Evolutionary conservation across 2,888 invertebrate species (phyloP).

Genomic region (Beris morrisii): DNA sequence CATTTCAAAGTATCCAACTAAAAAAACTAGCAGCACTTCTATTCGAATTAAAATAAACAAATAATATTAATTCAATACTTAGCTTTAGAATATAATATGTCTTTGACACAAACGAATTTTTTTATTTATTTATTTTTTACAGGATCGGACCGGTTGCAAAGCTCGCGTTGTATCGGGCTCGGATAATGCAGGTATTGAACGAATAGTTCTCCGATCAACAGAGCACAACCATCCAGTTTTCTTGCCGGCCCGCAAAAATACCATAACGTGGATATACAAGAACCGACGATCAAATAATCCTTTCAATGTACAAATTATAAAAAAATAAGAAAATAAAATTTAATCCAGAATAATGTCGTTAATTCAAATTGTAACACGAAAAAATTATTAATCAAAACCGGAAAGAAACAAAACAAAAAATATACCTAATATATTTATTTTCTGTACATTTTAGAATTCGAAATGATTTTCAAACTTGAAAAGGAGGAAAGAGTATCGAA

Average conservation of each 20-base stretch:
- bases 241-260: neutral
- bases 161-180: conserved; percentile 52
- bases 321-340: neutral
- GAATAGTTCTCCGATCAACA: conserved; percentile 50
- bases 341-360: no score
- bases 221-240: conserved; percentile 48
- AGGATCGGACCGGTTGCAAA: conserved; percentile 52
- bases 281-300: no score
- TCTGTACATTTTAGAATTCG: conserved; percentile 15
- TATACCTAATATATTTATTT: neutral
- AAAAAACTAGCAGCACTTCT: no score
- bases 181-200: conserved; percentile 46
- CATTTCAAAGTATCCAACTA: no score
- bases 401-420: neutral
- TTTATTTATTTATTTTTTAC: conserved; percentile 18
- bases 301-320: neutral
- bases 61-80: no score
- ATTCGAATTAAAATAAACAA: no score
- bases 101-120: no score
- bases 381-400: neutral
- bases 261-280: no score
- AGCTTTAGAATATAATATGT: no score
- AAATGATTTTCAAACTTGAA: conserved; percentile 23
- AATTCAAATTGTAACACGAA: neutral
- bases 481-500: neutral